A percentile compares a stretch with the other conserved stretches of the same genome.
These are phyloP conservation scores for Aplocera efformata DNA, from an alignment of 2,888 invertebrate genomes.

Conservation along the genomic window DNA sequence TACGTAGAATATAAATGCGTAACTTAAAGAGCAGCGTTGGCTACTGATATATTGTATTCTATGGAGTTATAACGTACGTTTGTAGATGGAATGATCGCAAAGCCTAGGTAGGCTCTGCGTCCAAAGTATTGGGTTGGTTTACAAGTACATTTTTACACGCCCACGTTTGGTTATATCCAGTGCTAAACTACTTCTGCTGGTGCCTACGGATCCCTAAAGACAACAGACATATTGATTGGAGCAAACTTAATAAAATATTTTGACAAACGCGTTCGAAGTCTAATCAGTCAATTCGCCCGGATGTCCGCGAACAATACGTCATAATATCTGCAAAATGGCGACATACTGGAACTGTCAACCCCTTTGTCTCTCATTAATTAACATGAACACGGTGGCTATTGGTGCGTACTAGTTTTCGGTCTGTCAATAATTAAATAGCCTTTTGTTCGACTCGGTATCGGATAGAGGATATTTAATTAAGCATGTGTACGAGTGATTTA, in stretches of 20 bases:
- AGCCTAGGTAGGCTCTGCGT: no score
- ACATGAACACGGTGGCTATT: constrained; percentile 22
- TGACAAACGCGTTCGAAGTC: constrained; percentile 5
- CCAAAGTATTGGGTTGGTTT: no score
- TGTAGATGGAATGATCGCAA: no score
- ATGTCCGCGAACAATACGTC: constrained; percentile 67
- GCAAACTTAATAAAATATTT: neutral
- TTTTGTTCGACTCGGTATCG: constrained; percentile 9
- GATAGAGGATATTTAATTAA: constrained; percentile 16
- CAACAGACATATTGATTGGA: no score
- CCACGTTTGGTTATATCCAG: no score
- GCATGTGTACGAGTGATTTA: constrained; percentile 2
- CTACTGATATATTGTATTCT: no score
- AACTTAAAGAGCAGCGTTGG: no score
- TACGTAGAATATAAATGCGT: no score
- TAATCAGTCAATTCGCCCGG: constrained; percentile 47
- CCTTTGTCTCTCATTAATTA: constrained; percentile 19
- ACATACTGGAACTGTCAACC: constrained; percentile 11
- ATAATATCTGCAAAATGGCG: constrained; percentile 57
- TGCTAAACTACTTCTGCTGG: no score
- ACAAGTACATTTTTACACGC: no score
- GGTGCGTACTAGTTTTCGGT: constrained; percentile 26
- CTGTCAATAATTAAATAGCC: constrained; percentile 14
- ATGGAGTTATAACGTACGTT: no score
- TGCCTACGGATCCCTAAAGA: no score